phyloP scores from a whole-genome alignment of 2,888 invertebrate species.

The Troilus luridus region DNA sequence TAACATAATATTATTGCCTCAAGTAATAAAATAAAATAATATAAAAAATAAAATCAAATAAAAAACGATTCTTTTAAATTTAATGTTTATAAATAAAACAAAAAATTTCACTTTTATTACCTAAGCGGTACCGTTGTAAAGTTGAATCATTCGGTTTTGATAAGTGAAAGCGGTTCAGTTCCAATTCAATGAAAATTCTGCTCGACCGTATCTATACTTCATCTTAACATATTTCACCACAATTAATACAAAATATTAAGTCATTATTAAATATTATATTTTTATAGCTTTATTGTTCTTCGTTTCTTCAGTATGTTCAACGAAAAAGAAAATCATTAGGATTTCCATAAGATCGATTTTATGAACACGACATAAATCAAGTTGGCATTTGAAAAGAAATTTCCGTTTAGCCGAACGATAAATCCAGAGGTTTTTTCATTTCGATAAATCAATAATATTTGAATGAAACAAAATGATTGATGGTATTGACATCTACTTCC shows the following conservation, averaged over 20 bases:
- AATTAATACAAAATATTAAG: not conserved
- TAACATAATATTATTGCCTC: no score
- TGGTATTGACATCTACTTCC: not conserved
- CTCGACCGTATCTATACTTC: not conserved
- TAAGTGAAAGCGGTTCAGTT: not conserved
- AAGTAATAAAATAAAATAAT: no score
- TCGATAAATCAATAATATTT: not conserved
- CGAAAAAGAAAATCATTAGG: not conserved
- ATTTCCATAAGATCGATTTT: not conserved
- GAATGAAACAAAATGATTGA: not conserved
- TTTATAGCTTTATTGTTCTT: not conserved
- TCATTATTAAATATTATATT: not conserved
- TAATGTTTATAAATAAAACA: no score
- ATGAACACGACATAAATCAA: not conserved
- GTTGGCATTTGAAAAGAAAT: not conserved
- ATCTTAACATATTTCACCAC: not conserved
- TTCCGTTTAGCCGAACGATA: not conserved
- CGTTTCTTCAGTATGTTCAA: not conserved
- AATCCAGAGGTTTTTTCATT: not conserved
- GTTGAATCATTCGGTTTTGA: not conserved
- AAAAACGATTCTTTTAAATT: no score
- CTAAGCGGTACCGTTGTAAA: no score
- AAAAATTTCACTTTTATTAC: no score
- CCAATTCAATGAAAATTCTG: not conserved
- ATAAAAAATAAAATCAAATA: no score